Conservation (phyloP, 2,797 vertebrate species). For the Sciurus vulgaris region DNA sequence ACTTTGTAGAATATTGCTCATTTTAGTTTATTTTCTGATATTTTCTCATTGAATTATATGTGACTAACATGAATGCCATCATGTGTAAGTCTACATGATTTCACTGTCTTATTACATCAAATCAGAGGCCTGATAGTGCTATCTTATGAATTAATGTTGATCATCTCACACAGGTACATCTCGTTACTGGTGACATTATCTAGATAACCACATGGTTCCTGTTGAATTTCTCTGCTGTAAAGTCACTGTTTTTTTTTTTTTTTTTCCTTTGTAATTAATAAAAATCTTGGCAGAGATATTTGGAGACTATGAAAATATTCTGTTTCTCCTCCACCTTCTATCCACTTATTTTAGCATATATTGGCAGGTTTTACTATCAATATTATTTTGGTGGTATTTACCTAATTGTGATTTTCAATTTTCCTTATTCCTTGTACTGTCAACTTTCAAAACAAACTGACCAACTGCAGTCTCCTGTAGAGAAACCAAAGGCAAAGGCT, state of each 20-base stretch:
- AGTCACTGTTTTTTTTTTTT: neutral
- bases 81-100: neutral
- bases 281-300: neutral
- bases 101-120: neutral
- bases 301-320: neutral
- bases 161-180: neutral
- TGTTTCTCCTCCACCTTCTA: neutral
- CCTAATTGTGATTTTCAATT: neutral
- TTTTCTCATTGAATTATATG: neutral
- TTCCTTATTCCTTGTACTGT: neutral
- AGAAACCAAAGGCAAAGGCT: neutral
- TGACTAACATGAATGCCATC: neutral
- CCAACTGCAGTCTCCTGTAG: neutral
- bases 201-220: neutral
- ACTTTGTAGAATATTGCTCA: neutral
- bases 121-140: neutral
- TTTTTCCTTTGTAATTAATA: neutral
- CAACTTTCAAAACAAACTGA: conserved; percentile 36
- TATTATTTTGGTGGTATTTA: neutral
- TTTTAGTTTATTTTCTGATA: neutral
- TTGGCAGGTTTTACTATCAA: neutral
- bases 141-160: neutral
- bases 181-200: neutral
- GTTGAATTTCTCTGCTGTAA: neutral
- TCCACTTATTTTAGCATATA: neutral